phyloP scores from a whole-genome alignment of 2,113 vertebrate species.

The Hoplias malabaricus region DNA sequence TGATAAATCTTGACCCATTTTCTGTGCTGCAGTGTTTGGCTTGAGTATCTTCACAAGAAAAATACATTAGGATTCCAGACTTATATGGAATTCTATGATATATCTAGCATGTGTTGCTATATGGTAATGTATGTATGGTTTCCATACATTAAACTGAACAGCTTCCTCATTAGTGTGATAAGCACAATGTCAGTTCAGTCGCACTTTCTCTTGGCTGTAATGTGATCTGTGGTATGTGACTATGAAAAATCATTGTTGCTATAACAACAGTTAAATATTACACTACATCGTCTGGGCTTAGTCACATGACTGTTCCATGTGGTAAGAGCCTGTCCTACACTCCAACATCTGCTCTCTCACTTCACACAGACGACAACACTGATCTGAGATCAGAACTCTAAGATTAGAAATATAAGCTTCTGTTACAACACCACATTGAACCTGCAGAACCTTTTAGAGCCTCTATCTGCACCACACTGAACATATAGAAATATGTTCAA shows the following conservation, averaged over 20 bases:
- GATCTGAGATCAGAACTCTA: not conserved
- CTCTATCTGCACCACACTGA: no score
- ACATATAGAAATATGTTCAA: no score
- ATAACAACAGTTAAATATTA: constrained; percentile 59
- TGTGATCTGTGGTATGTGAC: constrained; percentile 9
- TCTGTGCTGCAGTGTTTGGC: not conserved
- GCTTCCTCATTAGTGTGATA: not conserved
- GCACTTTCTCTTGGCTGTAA: not conserved
- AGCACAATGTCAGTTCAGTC: not conserved
- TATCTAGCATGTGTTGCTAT: no score
- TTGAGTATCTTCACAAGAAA: no score
- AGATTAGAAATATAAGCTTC: not conserved
- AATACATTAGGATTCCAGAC: not conserved
- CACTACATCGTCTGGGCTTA: not conserved
- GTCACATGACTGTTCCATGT: constrained; percentile 36
- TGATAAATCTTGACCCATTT: not conserved
- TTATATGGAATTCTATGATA: not conserved
- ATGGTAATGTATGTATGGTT: not conserved
- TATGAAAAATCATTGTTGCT: constrained; percentile 11
- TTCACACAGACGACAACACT: not conserved
- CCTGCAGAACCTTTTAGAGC: no score
- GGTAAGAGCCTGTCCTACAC: not conserved
- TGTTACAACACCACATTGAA: no score
- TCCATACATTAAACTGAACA: not conserved
- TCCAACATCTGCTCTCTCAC: constrained; percentile 19